phyloP scores from a whole-genome alignment of 2,797 vertebrate genomes.

The Dipus sagitta region DNA sequence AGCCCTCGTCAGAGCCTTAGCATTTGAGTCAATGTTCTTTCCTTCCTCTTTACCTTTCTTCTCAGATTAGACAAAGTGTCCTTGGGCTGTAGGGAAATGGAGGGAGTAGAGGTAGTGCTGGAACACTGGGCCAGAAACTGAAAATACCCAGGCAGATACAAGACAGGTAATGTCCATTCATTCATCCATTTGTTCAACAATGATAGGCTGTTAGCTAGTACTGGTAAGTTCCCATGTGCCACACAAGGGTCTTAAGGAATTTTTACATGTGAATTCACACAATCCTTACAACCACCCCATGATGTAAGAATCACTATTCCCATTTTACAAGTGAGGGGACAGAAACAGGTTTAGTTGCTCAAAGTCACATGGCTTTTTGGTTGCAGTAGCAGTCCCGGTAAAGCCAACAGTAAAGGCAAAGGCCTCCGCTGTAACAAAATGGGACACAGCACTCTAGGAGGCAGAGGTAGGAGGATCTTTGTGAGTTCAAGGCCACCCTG shows the following conservation, averaged over 20 bases:
- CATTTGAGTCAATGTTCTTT: background rate
- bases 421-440: background rate
- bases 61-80: background rate
- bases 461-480: no score
- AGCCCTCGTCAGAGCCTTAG: background rate
- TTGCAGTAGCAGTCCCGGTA: background rate
- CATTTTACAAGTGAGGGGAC: background rate
- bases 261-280: background rate
- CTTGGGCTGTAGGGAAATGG: background rate
- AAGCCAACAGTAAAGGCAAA: background rate
- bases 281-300: background rate
- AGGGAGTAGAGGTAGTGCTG: background rate
- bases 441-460: background rate
- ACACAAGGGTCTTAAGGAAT: background rate
- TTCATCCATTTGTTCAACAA: background rate
- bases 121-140: background rate
- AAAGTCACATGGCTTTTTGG: background rate
- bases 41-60: background rate
- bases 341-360: background rate
- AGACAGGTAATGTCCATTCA: background rate
- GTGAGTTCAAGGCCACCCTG: no score
- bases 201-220: background rate
- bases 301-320: background rate
- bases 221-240: background rate
- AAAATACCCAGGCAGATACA: background rate